phyloP scores from a whole-genome alignment of 2,113 vertebrate genomes.

The Esox niger region DNA sequence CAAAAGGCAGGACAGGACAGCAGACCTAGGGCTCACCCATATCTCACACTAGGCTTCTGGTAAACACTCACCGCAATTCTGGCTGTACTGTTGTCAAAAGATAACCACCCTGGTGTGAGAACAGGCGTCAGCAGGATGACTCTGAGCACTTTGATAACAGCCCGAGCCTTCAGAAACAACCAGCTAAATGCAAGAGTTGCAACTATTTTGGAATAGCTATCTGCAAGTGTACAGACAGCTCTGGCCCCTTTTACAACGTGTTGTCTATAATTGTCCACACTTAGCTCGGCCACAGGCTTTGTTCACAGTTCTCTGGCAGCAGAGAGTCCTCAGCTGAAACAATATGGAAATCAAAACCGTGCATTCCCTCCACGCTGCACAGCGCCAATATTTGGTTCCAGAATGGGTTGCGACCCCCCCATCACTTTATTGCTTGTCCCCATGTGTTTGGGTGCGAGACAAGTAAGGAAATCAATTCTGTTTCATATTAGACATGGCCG shows the following conservation, averaged over 20 bases:
- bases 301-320: slow-evolving; percentile 43
- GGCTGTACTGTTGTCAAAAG: background rate
- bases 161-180: slow-evolving; percentile 44
- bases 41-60: background rate
- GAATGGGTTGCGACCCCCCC: background rate
- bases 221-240: slow-evolving; percentile 29
- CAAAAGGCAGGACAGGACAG: background rate
- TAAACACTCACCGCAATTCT: background rate
- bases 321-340: slow-evolving; percentile 60
- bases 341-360: slow-evolving; percentile 56
- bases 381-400: slow-evolving; percentile 49
- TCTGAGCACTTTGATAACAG: slow-evolving; percentile 46
- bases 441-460: slow-evolving; percentile 42
- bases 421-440: slow-evolving; percentile 34
- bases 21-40: background rate
- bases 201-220: slow-evolving; percentile 45
- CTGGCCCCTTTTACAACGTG: slow-evolving; percentile 38
- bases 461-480: slow-evolving; percentile 62
- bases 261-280: slow-evolving; percentile 52
- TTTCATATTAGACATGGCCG: slow-evolving; percentile 62
- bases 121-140: slow-evolving; percentile 42
- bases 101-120: slow-evolving; percentile 37
- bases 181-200: slow-evolving; percentile 48
- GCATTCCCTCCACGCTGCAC: slow-evolving; percentile 35
- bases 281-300: slow-evolving; percentile 54